Conservation (phyloP, 1,140 invertebrate genomes). For the Tetramorium simillimum region DNA sequence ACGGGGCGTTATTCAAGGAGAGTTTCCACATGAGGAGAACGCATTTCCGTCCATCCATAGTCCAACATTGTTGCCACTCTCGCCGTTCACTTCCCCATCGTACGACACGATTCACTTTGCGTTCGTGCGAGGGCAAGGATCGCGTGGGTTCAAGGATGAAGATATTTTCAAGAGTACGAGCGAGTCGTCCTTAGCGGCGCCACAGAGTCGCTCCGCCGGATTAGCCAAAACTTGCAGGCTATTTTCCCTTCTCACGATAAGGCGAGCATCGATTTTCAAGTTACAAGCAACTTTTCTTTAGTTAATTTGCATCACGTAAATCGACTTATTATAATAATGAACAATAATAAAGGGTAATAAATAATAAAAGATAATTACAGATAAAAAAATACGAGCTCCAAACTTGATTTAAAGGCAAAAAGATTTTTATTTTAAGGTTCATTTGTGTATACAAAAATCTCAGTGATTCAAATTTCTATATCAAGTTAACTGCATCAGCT, state of each 20-base stretch:
- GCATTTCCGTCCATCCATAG: neutral
- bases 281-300: neutral
- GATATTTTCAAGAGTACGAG: neutral
- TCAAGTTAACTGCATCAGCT: too few relatives aligned
- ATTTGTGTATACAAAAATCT: neutral
- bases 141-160: constrained; percentile 17
- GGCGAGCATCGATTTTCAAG: neutral
- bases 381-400: neutral
- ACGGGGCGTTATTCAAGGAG: neutral
- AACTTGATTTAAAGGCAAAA: neutral
- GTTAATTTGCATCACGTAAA: neutral
- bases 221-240: neutral
- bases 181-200: neutral
- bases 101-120: constrained; percentile 22
- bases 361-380: neutral
- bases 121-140: neutral
- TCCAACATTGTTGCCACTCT: constrained; percentile 9
- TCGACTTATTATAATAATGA: neutral
- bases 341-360: neutral
- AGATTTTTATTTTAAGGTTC: neutral
- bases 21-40: neutral
- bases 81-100: neutral
- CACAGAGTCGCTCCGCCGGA: neutral
- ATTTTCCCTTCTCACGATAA: neutral
- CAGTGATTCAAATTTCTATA: neutral